These are phyloP conservation scores for Empis stercorea DNA, from an alignment of 2,888 invertebrate species.

Conservation along the genomic window DNA sequence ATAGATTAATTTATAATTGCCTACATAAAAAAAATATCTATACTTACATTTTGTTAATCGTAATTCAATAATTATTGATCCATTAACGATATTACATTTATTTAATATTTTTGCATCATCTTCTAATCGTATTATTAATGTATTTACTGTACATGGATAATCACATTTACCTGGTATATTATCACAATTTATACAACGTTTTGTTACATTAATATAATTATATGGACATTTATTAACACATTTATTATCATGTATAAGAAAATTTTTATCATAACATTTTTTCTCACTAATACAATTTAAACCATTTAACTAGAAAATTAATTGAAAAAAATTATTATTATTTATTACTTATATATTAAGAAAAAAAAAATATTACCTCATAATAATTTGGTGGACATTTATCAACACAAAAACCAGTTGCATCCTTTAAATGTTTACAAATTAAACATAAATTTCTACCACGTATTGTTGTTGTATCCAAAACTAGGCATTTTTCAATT, in stretches of 20 bases:
- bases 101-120: slow-evolving; percentile 43
- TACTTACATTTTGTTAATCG: slow-evolving; percentile 20
- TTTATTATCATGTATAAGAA: background rate
- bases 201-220: slow-evolving; percentile 17
- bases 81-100: slow-evolving; percentile 56
- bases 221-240: slow-evolving; percentile 54
- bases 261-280: background rate
- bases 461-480: slow-evolving; percentile 34
- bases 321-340: background rate
- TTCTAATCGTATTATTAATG: slow-evolving; percentile 25
- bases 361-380: background rate
- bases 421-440: slow-evolving; percentile 20
- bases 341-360: background rate
- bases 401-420: slow-evolving; percentile 43
- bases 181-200: slow-evolving; percentile 25
- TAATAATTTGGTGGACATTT: slow-evolving; percentile 47
- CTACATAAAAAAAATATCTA: background rate
- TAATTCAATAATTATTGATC: slow-evolving; percentile 47
- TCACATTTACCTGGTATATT: slow-evolving; percentile 32
- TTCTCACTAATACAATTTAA: background rate
- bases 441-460: slow-evolving; percentile 47
- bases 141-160: slow-evolving; percentile 37
- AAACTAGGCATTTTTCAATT: background rate
- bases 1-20: no score
- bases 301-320: background rate